Percentiles rank a stretch among this genome's conserved stretches.
phyloP scores from a whole-genome alignment of 2,888 invertebrate genomes.

The Eristalis tenax region DNA sequence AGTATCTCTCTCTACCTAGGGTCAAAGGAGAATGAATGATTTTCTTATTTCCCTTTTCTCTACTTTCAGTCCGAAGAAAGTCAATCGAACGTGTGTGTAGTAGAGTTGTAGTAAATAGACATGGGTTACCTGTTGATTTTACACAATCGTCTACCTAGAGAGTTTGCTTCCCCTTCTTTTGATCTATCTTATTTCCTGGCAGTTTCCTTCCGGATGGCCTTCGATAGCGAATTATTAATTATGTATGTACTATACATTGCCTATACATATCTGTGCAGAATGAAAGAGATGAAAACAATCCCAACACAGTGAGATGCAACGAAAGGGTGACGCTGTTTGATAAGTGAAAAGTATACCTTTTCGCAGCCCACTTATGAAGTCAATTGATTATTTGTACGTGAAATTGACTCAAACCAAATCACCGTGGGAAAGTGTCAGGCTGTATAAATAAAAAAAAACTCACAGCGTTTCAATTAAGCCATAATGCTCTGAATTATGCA shows the following conservation, averaged over 20 bases:
- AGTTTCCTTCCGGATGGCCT: constrained; percentile 26
- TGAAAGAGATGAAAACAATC: neutral
- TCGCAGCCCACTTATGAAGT: constrained; percentile 19
- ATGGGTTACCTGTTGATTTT: constrained; percentile 61
- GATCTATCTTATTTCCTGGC: neutral
- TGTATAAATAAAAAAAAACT: neutral
- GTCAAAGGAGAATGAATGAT: constrained; percentile 17
- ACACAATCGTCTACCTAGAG: neutral
- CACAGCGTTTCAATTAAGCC: neutral
- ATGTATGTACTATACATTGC: neutral
- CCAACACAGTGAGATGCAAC: neutral
- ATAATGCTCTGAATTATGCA: neutral
- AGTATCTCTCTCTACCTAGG: constrained; percentile 21
- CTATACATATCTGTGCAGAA: neutral
- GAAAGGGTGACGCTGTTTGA: neutral
- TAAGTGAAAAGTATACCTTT: constrained; percentile 1
- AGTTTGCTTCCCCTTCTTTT: constrained; percentile 5
- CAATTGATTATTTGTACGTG: neutral
- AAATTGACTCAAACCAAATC: constrained; percentile 22
- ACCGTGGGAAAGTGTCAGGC: constrained; percentile 22
- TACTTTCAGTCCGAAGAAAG: constrained; percentile 22
- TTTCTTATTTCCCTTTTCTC: constrained; percentile 11
- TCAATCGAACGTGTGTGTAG: constrained; percentile 54
- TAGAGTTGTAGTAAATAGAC: constrained; percentile 15
- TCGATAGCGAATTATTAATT: neutral